A percentile compares a stretch with the other conserved stretches of the same genome.
These are phyloP conservation scores for Venustaconcha ellipsiformis DNA, from an alignment of 1,140 invertebrate species.

Conservation along the genomic window DNA sequence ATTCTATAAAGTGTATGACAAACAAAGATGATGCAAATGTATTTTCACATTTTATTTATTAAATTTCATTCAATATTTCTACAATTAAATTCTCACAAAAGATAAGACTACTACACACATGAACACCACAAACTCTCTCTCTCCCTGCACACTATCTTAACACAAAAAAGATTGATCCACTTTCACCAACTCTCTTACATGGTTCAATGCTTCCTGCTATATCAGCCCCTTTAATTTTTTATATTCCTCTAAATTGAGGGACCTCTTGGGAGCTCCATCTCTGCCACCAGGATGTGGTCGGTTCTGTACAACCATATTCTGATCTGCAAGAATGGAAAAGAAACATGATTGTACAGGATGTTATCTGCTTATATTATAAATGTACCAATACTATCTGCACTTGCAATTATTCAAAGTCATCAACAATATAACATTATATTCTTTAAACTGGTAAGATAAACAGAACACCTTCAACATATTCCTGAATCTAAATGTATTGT, in stretches of 20 bases:
- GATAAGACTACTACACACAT: no score
- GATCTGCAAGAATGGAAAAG: constrained; percentile 71
- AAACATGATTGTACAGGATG: not conserved
- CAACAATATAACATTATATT: not conserved
- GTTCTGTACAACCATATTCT: constrained; percentile 80
- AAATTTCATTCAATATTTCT: no score
- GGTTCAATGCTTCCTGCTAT: constrained; percentile 28
- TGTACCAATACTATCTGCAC: not conserved
- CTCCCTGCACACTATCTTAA: no score
- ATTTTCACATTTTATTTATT: no score
- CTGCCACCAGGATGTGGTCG: constrained; percentile 80
- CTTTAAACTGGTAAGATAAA: not conserved
- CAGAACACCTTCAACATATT: not conserved
- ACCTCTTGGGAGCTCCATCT: constrained; percentile 85
- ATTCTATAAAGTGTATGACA: no score
- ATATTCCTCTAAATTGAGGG: constrained; percentile 96
- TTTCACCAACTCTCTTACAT: no score
- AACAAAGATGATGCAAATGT: no score
- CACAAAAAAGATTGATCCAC: no score
- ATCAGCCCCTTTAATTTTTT: constrained; percentile 96
- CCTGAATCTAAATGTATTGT: not conserved
- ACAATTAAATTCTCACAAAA: no score
- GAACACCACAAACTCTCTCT: no score
- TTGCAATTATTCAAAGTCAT: not conserved
- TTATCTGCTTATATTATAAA: not conserved